Evolutionary conservation across 2,113 vertebrate species (phyloP), one percentile per base, ranked within the genome.

Genomic region (Myotis yumanensis): DNA sequence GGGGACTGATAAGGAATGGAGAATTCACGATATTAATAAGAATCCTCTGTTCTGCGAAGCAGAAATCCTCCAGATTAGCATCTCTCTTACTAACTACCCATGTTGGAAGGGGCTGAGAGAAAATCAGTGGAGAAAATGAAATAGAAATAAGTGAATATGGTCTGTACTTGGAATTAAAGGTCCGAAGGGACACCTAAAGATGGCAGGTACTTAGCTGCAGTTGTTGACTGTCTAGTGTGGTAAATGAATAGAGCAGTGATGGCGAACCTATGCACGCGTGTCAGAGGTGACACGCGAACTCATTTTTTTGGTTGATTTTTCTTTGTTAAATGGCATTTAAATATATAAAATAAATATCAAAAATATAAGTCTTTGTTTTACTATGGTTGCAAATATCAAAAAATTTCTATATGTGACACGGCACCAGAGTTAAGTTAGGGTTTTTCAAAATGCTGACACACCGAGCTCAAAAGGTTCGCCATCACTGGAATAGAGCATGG

Each of bases 81-180:
- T 51, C 30, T 72, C 51, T 94, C 54, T 86, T 68, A 72, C 28
- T 79, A 94, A 81, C 48, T 72, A 2, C 40, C 64, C 54, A 16
- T 30, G 40, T 48, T 30, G 43, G 22, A 84, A 89, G 35, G 23
- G 3, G 4, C 46, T 40, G 48, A 28, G 35, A 87, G 75, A 92
- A 48, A 66, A 81, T 79, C 48, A 66, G 30, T 40, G 69, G 43
- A 68, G 35, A 57, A 68, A 76, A 15, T 22, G 25, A 85, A 87
- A 54, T 52, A 48, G 86, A 59, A 80, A 68, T 79, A n/a, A 83
- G 9, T 51, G 37, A 37, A 3, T 48, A 35, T 43, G 43, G 30
- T 62, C 72, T 23, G 10, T 25, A 69, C 48, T 96, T 86, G 69
- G 23, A 64, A 92, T 81, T 52, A 66, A 40, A 96, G 80, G 37